Percentiles rank a stretch among this genome's conserved stretches.
phyloP scores from a whole-genome alignment of 2,888 invertebrate genomes.

The Heliconius ismenius region DNA sequence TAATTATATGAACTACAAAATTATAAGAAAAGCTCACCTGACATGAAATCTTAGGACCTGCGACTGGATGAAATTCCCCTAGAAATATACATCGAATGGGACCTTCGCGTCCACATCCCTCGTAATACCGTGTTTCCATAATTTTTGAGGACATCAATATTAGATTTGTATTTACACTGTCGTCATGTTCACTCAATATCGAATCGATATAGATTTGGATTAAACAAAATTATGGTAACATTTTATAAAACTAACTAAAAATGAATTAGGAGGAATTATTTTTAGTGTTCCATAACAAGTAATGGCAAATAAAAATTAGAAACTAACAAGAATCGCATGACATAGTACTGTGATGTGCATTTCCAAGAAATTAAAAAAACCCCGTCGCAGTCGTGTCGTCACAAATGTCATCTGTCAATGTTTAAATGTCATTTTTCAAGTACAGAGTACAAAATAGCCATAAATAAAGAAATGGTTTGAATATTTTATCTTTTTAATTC shows the following conservation, averaged over 20 bases:
- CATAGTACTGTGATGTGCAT: conserved; percentile 39
- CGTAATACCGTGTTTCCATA: conserved; percentile 80
- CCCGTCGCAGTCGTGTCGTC: conserved; percentile 22
- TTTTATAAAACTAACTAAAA: conserved; percentile 26
- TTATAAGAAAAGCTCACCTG: conserved; percentile 81
- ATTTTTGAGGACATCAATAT: conserved; percentile 57
- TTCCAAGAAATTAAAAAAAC: conserved; percentile 43
- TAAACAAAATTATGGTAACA: conserved; percentile 36
- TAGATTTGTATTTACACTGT: conserved; percentile 51
- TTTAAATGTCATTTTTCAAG: not conserved
- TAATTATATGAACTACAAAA: conserved; percentile 22
- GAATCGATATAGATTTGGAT: conserved; percentile 40
- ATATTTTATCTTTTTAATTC: too few species aligned
- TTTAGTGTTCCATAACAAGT: conserved; percentile 15
- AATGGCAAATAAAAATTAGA: conserved; percentile 13
- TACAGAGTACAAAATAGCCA: conserved; percentile 12
- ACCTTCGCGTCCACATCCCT: conserved; percentile 86
- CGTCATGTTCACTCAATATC: conserved; percentile 48
- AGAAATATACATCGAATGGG: conserved; percentile 91
- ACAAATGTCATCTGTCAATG: conserved; percentile 31
- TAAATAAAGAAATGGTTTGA: not conserved
- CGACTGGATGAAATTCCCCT: conserved; percentile 88
- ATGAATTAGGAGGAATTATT: conserved; percentile 10
- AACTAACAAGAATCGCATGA: conserved; percentile 40
- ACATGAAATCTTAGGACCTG: conserved; percentile 91